Evolutionary conservation across 2,888 invertebrate species (phyloP), one percentile per base, ranked within the genome.

Genomic region (Papilio demoleus): DNA sequence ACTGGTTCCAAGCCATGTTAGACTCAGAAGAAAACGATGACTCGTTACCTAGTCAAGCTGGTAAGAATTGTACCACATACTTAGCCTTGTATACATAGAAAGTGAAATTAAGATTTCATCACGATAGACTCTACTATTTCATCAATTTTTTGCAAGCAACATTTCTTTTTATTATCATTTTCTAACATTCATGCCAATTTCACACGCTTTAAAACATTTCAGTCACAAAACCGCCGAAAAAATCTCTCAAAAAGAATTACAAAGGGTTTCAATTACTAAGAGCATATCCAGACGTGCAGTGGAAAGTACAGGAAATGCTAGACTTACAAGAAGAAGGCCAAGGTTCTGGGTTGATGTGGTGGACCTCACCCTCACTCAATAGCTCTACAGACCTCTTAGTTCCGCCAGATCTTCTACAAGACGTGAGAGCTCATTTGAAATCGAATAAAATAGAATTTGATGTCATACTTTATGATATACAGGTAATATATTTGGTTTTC

Each of bases 371-470:
- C 0, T 88, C 93, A 0, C 77, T 92, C 5, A 92, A 92, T 65
- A 87, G 94, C 5, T 90, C 95, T 5, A 94, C 95, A 0, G 97
- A 97, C 79, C 88, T 97, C 4, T 93, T 97, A 61, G 94, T 97
- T 12, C 94, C 97, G 0, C 96, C 96, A 1, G 94, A 94, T 70
- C 90, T 95, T 67, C 85, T 95, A 2, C 81, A 80, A 3, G 94
- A 94, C 66, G 87, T 95, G 4, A 94, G 94, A 76, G 93, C 93
- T 50, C 93, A 93, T 77, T 86, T 96, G 4, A 93, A 93, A 68
- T 93, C 94, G 14, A 93, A 93, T 70, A 93, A 93, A 50, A 94
- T 96, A 38, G 93, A 94, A 61, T 95, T 93, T 73, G 94, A 94
- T 72, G 93, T 96, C 0, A 87, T 96, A 36, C 95, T 96, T 77